Evolutionary conservation across 2,888 invertebrate species (phyloP), one percentile per base, ranked within the genome.

Genomic region (Dascillus cervinus): DNA sequence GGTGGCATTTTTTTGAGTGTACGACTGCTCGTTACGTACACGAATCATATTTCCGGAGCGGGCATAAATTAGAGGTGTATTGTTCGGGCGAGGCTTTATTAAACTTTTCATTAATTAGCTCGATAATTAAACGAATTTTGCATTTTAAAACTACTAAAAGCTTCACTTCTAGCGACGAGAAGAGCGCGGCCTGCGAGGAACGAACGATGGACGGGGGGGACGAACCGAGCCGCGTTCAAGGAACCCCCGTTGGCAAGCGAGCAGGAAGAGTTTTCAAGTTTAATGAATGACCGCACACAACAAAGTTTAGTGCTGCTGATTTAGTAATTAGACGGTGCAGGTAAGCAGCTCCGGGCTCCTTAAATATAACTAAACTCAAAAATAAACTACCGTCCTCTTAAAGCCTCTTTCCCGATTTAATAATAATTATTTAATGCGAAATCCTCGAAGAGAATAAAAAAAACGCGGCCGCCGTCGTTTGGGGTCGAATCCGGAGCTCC

Each of bases 201-300:
- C 37, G 37, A 40, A 37, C 21, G 30, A 29, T 27, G 37, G 40
- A n/a, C n/a, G n/a, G 37, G 37, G 42, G 43, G 27, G 20, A 31
- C 34, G 32, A 37, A 36, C 33, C 36, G n/a, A n/a, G n/a, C n/a
- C n/a, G n/a, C n/a, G n/a, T 33, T 37, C 34, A 37, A 41, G 31
- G 34, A 44, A 41, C 41, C 34, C 37, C 39, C n/a, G n/a, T 40
- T 32, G 25, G 29, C 34, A 37, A 37, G 29, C 34, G 34, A 37
- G 28, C 24, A 31, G 32, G 35, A n/a, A n/a, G 57, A 62, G 54
- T 58, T 60, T 55, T 53, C 53, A 51, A 60, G 56, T 62, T 62
- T 62, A 64, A 64, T 64, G 62, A 62, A 61, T 64, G 63, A 64
- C 62, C 62, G 60, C 61, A 62, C 58, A 55, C 53, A 49, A 49